Conservation (phyloP, 2,797 vertebrate genomes). For the Avahi laniger region DNA sequence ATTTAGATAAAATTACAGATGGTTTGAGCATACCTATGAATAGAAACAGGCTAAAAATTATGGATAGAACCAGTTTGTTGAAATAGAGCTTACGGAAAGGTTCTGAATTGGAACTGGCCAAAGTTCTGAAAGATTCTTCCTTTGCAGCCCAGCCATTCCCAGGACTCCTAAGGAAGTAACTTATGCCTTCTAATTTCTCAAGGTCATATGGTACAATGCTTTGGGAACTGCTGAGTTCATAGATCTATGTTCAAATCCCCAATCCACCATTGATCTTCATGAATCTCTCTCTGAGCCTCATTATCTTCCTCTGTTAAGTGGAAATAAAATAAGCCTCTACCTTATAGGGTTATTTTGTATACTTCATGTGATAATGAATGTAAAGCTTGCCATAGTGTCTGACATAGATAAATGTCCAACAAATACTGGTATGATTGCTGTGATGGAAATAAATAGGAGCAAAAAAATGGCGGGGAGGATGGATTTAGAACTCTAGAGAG, state of each 20-base stretch:
- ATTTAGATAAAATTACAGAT: constrained; percentile 16
- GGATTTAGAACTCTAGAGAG: background rate
- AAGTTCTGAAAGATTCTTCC: background rate
- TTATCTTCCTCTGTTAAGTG: background rate
- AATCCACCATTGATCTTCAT: background rate
- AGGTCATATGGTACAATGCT: background rate
- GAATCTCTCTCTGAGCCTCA: background rate
- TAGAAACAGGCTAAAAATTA: constrained; percentile 22
- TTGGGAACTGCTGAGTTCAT: background rate
- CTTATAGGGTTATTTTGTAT: background rate
- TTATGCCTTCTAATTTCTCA: background rate
- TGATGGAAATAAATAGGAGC: background rate
- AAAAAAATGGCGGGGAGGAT: background rate
- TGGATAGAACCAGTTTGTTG: background rate
- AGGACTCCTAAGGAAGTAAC: background rate
- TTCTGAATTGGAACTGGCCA: background rate
- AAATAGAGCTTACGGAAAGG: background rate
- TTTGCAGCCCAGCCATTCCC: background rate
- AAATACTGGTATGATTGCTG: background rate
- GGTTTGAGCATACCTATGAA: background rate
- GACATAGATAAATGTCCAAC: background rate
- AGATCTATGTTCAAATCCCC: background rate
- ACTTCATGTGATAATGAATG: background rate
- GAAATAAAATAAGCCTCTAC: background rate
- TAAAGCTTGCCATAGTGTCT: background rate